Evolutionary conservation across 64 coral and sea anemone species (phyloP).

Genomic region (Dendrophyllia cribrosa): DNA sequence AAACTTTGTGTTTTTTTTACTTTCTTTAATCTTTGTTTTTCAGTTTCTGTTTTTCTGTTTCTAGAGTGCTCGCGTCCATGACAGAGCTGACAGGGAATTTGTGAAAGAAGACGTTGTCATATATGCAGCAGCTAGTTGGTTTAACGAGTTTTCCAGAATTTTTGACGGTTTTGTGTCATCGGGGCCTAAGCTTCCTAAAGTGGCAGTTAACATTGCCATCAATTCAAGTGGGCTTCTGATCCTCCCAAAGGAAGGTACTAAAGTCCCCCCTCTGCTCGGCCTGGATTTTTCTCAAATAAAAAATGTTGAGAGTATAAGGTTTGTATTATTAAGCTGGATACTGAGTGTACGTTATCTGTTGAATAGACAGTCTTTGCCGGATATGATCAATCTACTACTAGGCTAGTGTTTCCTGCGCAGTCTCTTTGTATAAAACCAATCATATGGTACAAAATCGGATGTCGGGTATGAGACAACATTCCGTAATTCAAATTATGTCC

Average conservation of each 20-base stretch:
- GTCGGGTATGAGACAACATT: no score
- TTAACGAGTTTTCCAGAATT: conserved; percentile 40
- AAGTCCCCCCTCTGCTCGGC: conserved; percentile 7
- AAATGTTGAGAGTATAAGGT: conserved; percentile 13
- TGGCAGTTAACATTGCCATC: conserved; percentile 6
- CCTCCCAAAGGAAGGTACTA: background rate
- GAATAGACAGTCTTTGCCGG: no score
- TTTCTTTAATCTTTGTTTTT: background rate
- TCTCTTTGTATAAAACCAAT: no score
- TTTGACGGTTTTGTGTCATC: conserved; percentile 45
- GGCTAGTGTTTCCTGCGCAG: no score
- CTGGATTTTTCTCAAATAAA: conserved; percentile 34
- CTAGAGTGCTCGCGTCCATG: background rate
- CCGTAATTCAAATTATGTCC: no score
- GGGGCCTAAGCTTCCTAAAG: conserved; percentile 55
- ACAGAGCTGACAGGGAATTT: background rate
- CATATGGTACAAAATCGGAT: no score
- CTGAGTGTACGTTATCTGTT: no score
- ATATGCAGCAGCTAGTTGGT: conserved; percentile 36
- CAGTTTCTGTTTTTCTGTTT: background rate
- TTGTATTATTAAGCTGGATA: background rate
- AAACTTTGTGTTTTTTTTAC: background rate
- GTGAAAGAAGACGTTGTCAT: conserved; percentile 49
- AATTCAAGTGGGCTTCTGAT: conserved; percentile 23
- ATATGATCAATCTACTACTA: no score